These are phyloP conservation scores for Popillia japonica DNA, from an alignment of 1,140 invertebrate species.

Conservation along the genomic window DNA sequence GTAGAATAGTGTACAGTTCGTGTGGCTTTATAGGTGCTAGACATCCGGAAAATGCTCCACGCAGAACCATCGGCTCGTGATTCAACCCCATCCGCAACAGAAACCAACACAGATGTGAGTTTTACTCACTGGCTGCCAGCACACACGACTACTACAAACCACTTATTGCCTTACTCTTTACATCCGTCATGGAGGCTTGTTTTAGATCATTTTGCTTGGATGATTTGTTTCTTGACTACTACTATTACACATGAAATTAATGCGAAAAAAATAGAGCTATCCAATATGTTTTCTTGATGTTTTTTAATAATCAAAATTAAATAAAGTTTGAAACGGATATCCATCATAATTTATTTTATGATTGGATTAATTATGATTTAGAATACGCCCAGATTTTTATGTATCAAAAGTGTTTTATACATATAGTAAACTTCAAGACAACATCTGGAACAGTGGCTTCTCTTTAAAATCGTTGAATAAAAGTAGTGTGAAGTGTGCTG, in stretches of 20 bases:
- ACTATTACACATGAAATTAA: background rate
- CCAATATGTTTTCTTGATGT: background rate
- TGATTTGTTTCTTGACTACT: conserved; percentile 30
- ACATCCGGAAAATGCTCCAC: conserved; percentile 39
- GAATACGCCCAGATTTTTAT: too few species aligned
- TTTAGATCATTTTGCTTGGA: conserved; percentile 31
- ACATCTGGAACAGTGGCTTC: background rate
- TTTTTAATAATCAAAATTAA: background rate
- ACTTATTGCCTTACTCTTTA: conserved; percentile 19
- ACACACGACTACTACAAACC: conserved; percentile 31
- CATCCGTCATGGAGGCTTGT: conserved; percentile 28
- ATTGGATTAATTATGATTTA: too few species aligned
- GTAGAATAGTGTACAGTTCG: conserved; percentile 37
- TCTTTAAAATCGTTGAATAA: background rate
- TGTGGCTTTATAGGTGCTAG: conserved; percentile 41
- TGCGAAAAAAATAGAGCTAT: background rate
- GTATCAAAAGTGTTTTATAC: too few species aligned
- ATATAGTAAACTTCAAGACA: background rate
- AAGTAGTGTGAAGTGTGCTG: background rate
- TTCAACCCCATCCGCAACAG: conserved; percentile 45
- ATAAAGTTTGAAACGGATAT: too few species aligned
- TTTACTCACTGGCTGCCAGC: conserved; percentile 34
- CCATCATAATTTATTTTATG: too few species aligned
- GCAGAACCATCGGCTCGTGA: conserved; percentile 41
- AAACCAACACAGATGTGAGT: conserved; percentile 57